Evolutionary conservation across 2,113 vertebrate genomes (phyloP).

Genomic region (Sceloporus tristichus): DNA sequence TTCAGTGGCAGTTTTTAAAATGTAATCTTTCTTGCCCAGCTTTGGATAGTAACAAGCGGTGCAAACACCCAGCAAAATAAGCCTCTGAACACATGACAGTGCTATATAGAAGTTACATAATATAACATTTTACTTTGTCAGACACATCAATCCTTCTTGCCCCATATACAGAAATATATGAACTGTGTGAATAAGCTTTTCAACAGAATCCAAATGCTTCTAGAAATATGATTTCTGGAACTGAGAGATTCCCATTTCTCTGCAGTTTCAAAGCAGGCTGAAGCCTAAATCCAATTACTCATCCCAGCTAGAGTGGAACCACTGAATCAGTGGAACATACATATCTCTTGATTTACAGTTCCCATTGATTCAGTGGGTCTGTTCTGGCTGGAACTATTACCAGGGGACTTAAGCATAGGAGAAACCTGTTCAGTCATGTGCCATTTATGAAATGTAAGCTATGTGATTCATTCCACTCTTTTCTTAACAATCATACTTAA

Average conservation of each 20-base stretch:
- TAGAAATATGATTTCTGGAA: not conserved
- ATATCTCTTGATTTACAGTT: no score
- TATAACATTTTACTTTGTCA: not conserved
- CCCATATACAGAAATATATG: not conserved
- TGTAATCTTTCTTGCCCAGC: not conserved
- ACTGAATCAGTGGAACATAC: no score
- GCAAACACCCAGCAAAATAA: not conserved
- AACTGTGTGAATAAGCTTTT: not conserved
- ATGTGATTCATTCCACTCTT: not conserved
- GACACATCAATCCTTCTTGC: not conserved
- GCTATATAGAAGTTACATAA: not conserved
- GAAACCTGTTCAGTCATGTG: not conserved
- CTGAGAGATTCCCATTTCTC: not conserved
- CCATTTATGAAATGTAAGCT: not conserved
- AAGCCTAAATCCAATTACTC: no score
- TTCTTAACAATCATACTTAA: not conserved
- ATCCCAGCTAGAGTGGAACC: no score
- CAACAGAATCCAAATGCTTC: not conserved
- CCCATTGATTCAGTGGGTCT: no score
- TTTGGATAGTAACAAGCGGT: not conserved
- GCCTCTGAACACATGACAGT: not conserved
- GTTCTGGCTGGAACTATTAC: no score
- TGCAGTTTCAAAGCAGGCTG: not conserved
- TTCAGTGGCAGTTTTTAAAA: not conserved
- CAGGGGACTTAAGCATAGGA: not conserved